A percentile compares a stretch with the other conserved stretches of the same genome.
These are phyloP conservation scores for Drosophila sordidula DNA, from an alignment of 2,888 invertebrate genomes.

Conservation along the genomic window DNA sequence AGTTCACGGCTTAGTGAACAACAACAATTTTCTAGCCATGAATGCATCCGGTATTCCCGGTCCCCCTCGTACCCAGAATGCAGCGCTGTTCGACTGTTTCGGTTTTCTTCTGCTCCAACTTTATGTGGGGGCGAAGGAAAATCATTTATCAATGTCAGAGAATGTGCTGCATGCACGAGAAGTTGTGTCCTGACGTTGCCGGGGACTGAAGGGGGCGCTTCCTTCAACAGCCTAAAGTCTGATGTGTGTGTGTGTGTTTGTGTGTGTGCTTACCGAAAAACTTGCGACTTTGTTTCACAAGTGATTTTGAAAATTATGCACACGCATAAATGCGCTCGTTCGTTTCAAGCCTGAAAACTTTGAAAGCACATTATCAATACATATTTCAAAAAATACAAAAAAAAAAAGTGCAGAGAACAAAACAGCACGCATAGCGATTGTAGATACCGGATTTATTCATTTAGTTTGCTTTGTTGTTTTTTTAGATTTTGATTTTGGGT, in stretches of 20 bases:
- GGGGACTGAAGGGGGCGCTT: not conserved
- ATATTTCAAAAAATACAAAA: constrained; percentile 38
- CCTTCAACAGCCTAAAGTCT: constrained; percentile 43
- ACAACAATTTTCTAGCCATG: constrained; percentile 75
- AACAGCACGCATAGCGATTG: constrained; percentile 6
- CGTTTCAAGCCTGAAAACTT: constrained; percentile 39
- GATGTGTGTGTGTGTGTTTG: constrained; percentile 6
- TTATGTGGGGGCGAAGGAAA: constrained; percentile 52
- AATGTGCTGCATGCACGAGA: constrained; percentile 76
- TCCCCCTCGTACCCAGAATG: constrained; percentile 11
- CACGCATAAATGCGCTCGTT: constrained; percentile 69
- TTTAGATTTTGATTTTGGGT: not conserved
- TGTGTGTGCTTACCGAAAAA: constrained; percentile 54
- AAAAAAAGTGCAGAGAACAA: not conserved
- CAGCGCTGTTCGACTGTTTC: constrained; percentile 44
- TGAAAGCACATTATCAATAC: constrained; percentile 57
- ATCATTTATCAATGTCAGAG: constrained; percentile 80
- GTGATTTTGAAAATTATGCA: constrained; percentile 81
- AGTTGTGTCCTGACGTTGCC: constrained; percentile 41
- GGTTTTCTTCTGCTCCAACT: constrained; percentile 69
- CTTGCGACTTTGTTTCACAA: constrained; percentile 80
- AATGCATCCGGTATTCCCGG: constrained; percentile 64
- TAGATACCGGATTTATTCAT: constrained; percentile 32
- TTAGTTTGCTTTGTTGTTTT: constrained; percentile 10
- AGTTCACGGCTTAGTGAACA: constrained; percentile 78